Evolutionary conservation across 2,797 vertebrate species (phyloP).

Genomic region (Champsocephalus esox): DNA sequence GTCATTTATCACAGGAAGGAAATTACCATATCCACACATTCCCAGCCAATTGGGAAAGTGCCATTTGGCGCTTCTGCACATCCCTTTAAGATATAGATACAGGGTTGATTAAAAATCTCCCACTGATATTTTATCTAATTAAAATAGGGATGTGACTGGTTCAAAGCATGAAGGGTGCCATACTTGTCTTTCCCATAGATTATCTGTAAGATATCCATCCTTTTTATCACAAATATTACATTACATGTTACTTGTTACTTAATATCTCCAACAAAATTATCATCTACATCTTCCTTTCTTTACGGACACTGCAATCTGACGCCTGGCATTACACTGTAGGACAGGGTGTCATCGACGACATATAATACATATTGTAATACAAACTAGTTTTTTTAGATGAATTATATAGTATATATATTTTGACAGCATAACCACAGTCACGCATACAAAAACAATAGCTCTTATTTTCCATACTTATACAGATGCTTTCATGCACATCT

Average conservation of each 20-base stretch:
- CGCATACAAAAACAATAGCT: background rate
- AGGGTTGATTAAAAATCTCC: conserved; percentile 17
- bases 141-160: conserved; percentile 1
- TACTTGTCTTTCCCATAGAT: background rate
- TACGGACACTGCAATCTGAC: background rate
- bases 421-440: too few species aligned
- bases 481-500: conserved; percentile 2
- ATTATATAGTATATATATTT: too few species aligned
- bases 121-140: background rate
- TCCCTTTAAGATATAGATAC: conserved; percentile 15
- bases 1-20: conserved; percentile 53
- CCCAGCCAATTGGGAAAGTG: conserved; percentile 1
- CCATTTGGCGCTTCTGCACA: background rate
- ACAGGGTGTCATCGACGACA: too few species aligned
- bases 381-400: too few species aligned
- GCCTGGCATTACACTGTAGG: too few species aligned
- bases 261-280: background rate
- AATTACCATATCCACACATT: conserved; percentile 17
- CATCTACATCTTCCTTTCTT: background rate
- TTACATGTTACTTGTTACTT: too few species aligned
- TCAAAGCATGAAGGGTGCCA: background rate
- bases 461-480: background rate
- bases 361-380: too few species aligned
- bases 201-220: background rate
- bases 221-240: background rate